These are phyloP conservation scores for Bursaphelenchus mucronatus DNA, from an alignment of 1,140 invertebrate genomes.

Conservation along the genomic window DNA sequence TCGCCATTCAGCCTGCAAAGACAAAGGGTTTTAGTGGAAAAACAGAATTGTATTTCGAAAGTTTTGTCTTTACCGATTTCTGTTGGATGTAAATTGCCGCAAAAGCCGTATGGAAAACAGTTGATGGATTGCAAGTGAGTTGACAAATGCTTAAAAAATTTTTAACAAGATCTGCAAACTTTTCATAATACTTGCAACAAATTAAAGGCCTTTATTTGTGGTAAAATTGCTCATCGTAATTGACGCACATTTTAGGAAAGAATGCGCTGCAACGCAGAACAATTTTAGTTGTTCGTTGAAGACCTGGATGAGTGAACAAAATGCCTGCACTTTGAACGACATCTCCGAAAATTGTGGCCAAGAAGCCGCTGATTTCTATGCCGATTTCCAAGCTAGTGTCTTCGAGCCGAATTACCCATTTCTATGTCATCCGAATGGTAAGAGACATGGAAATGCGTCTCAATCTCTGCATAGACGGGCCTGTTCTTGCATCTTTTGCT, in stretches of 20 bases:
- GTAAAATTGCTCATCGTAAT: conserved; percentile 3
- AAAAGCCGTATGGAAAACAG: conserved; percentile 19
- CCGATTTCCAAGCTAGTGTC: conserved; percentile 23
- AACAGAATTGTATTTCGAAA: conserved; percentile 26
- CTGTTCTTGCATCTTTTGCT: not conserved
- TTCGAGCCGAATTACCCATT: conserved; percentile 25
- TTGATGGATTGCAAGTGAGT: conserved; percentile 26
- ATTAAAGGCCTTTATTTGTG: too few species aligned
- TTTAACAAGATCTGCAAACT: conserved; percentile 18
- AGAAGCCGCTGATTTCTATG: conserved; percentile 28
- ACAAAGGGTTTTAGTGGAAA: conserved; percentile 24
- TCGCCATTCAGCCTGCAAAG: conserved; percentile 37
- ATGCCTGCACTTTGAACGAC: conserved; percentile 26
- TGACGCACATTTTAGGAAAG: not conserved
- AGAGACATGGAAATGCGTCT: not conserved
- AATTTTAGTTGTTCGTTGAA: conserved; percentile 27
- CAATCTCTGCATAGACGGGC: not conserved
- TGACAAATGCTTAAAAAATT: conserved; percentile 11
- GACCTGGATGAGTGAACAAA: conserved; percentile 30
- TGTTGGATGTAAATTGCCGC: conserved; percentile 20
- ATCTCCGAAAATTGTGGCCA: conserved; percentile 25
- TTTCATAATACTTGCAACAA: too few species aligned
- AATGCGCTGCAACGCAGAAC: conserved; percentile 14
- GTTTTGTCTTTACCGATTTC: conserved; percentile 20
- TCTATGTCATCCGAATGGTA: conserved; percentile 18